Conservation (phyloP, 37 sponge, comb jelly and placozoan genomes). For the Theonella swinhoei region DNA sequence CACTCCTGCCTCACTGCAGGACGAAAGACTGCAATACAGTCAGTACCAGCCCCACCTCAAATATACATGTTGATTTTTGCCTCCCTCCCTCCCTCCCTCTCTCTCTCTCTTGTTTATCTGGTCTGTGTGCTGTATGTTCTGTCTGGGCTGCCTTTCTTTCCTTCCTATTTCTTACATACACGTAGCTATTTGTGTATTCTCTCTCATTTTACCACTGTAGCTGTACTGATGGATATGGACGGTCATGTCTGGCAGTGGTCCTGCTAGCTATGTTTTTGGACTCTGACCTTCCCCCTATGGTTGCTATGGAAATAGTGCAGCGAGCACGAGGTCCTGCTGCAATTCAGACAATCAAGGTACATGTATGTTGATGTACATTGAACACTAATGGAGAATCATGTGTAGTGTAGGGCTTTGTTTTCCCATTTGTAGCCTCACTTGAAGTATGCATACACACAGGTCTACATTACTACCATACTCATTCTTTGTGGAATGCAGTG, state of each 20-base stretch:
- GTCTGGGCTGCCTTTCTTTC: too few relatives aligned
- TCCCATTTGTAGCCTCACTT: too few relatives aligned
- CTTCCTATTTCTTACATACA: too few relatives aligned
- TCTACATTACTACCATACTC: too few relatives aligned
- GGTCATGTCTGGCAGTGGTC: slow-evolving; percentile 69
- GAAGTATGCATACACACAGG: too few relatives aligned
- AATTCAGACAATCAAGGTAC: slow-evolving; percentile 84
- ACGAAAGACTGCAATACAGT: slow-evolving; percentile 59
- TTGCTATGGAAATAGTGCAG: slow-evolving; percentile 59
- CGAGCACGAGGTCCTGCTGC: slow-evolving; percentile 62
- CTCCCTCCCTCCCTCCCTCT: not conserved
- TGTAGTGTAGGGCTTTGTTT: too few relatives aligned
- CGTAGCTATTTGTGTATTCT: not conserved
- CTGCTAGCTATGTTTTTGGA: slow-evolving; percentile 65
- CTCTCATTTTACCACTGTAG: slow-evolving; percentile 32
- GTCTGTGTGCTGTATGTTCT: too few relatives aligned
- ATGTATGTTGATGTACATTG: not conserved
- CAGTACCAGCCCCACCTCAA: not conserved
- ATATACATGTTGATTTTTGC: not conserved
- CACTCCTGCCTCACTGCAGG: slow-evolving; percentile 25
- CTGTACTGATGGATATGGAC: slow-evolving; percentile 78
- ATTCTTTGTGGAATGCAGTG: too few relatives aligned
- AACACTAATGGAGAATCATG: too few relatives aligned
- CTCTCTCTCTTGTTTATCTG: not conserved
- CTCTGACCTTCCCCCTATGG: slow-evolving; percentile 37